phyloP scores from a whole-genome alignment of 2,888 invertebrate species.

The Parnassius orleans region DNA sequence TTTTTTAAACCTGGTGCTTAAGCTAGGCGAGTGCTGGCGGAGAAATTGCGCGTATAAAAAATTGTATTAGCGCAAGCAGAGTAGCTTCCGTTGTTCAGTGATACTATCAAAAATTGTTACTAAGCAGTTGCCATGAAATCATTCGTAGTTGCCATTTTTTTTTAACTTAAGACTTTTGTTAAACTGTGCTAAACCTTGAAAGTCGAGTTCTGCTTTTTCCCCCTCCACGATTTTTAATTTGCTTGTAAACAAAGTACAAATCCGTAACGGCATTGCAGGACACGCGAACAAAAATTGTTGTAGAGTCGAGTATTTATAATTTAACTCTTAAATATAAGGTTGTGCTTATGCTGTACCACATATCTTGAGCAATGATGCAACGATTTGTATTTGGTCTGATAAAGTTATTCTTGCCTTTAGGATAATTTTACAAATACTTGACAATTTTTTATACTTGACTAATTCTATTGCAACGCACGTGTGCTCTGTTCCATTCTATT shows the following conservation, averaged over 20 bases:
- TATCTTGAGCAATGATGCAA: conserved; percentile 50
- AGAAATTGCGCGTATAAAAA: not conserved
- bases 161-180: conserved; percentile 22
- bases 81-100: conserved; percentile 6
- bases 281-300: conserved; percentile 46
- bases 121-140: conserved; percentile 25
- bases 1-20: conserved; percentile 32
- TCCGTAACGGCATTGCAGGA: conserved; percentile 45
- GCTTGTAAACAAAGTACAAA: conserved; percentile 71
- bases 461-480: no score
- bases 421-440: no score
- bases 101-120: conserved; percentile 18
- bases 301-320: conserved; percentile 35
- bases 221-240: conserved; percentile 41
- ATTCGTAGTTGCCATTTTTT: conserved; percentile 29
- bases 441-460: no score
- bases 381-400: conserved; percentile 33
- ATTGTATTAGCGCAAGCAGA: not conserved
- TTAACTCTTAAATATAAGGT: conserved; percentile 46
- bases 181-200: conserved; percentile 21
- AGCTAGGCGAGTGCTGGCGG: conserved; percentile 18
- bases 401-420: conserved; percentile 50
- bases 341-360: conserved; percentile 64
- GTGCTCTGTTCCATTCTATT: no score
- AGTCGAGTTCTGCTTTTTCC: conserved; percentile 34